phyloP scores from a whole-genome alignment of 2,113 vertebrate species.

The Malaclemys terrapin region DNA sequence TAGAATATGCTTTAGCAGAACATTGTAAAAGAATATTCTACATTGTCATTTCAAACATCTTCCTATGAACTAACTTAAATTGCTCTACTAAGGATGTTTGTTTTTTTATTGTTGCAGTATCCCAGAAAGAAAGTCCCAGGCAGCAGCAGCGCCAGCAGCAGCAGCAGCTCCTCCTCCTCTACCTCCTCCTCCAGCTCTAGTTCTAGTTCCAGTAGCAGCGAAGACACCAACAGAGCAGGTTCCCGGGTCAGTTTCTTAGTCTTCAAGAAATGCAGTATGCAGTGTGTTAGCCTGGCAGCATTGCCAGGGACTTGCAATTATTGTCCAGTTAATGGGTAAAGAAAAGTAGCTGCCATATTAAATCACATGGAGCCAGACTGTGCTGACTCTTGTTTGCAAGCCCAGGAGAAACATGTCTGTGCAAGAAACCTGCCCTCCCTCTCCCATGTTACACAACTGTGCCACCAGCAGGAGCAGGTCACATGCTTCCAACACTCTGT shows the following conservation, averaged over 20 bases:
- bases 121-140: not conserved
- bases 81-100: not conserved
- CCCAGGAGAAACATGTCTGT: not conserved
- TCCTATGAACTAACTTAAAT: not conserved
- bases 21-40: not conserved
- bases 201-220: not conserved
- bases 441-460: not conserved
- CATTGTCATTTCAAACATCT: not conserved
- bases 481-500: not conserved
- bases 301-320: not conserved
- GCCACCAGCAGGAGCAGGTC: not conserved
- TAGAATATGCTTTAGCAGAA: not conserved
- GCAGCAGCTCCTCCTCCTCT: not conserved
- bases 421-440: not conserved
- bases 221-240: not conserved
- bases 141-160: not conserved
- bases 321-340: not conserved
- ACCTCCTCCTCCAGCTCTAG: constrained; percentile 35
- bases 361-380: not conserved
- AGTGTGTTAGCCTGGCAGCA: not conserved
- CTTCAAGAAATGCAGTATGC: not conserved
- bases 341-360: not conserved
- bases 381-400: not conserved
- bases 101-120: constrained; percentile 38
- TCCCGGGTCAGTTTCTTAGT: constrained; percentile 42